Conservation (phyloP, 2,888 invertebrate genomes). For the Lymantria monacha region DNA sequence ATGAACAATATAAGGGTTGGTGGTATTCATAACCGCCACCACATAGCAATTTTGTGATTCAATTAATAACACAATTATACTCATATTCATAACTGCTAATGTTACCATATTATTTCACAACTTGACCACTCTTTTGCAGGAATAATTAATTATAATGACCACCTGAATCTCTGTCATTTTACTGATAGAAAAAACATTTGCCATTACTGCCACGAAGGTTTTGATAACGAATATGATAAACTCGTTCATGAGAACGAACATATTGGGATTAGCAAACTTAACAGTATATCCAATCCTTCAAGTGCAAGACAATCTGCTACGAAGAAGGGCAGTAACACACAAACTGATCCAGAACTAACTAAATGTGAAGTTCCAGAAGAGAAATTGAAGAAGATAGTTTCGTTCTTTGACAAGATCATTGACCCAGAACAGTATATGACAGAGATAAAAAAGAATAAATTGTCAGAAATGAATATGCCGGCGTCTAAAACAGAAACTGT, state of each 20-base stretch:
- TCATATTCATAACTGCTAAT: no score
- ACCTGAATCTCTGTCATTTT: conserved; percentile 68
- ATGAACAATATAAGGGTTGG: no score
- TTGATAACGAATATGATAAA: conserved; percentile 54
- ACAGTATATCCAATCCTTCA: conserved; percentile 22
- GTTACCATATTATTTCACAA: no score
- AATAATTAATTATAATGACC: conserved; percentile 75
- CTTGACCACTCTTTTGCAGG: conserved; percentile 41
- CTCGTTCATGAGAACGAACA: conserved; percentile 65
- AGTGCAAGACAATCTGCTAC: conserved; percentile 19
- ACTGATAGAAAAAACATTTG: conserved; percentile 54
- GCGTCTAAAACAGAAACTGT: conserved; percentile 24
- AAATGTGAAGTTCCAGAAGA: conserved; percentile 53
- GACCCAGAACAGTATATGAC: conserved; percentile 50
- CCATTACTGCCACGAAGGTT: conserved; percentile 73
- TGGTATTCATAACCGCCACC: no score
- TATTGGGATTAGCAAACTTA: conserved; percentile 55
- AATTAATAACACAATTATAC: no score
- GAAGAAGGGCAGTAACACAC: conserved; percentile 51
- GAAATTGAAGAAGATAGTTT: conserved; percentile 69
- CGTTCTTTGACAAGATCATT: conserved; percentile 66
- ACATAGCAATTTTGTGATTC: no score
- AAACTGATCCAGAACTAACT: conserved; percentile 53
- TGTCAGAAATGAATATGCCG: conserved; percentile 47
- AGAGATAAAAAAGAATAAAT: conserved; percentile 49